phyloP scores from a whole-genome alignment of 2,113 vertebrate species.

The Apistogramma diplotaenia region DNA sequence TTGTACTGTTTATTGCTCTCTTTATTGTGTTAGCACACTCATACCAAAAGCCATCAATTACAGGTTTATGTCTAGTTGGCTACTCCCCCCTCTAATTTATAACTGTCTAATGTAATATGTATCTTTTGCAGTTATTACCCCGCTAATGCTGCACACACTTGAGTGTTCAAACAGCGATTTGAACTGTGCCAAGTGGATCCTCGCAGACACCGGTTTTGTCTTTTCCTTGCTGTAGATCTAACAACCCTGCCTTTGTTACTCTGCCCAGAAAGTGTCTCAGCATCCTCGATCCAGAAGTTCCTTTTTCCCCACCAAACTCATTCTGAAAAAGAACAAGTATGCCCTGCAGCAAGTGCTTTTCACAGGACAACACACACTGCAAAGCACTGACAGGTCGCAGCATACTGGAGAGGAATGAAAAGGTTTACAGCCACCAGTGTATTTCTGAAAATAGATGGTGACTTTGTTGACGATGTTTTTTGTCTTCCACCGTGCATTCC shows the following conservation, averaged over 20 bases:
- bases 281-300: constrained; percentile 38
- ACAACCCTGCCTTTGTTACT: constrained; percentile 52
- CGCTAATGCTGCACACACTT: constrained; percentile 1
- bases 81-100: not conserved
- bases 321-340: constrained; percentile 51
- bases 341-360: constrained; percentile 29
- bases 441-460: not conserved
- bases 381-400: not conserved
- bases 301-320: constrained; percentile 34
- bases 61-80: not conserved
- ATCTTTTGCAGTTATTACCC: constrained; percentile 16
- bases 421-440: constrained; percentile 11
- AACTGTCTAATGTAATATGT: not conserved
- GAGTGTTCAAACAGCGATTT: constrained; percentile 14
- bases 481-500: not conserved
- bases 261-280: constrained; percentile 49
- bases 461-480: constrained; percentile 22
- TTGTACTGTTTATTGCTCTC: constrained; percentile 12
- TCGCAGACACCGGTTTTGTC: constrained; percentile 26
- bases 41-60: constrained; percentile 1
- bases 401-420: constrained; percentile 20
- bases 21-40: constrained; percentile 16
- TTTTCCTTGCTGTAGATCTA: constrained; percentile 34
- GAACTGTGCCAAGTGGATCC: constrained; percentile 15
- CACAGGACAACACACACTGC: not conserved